Percentiles rank a stretch among this genome's conserved stretches.
Evolutionary conservation across 2,797 vertebrate species (phyloP).

Genomic region (Pseudomugil gertrudae): DNA sequence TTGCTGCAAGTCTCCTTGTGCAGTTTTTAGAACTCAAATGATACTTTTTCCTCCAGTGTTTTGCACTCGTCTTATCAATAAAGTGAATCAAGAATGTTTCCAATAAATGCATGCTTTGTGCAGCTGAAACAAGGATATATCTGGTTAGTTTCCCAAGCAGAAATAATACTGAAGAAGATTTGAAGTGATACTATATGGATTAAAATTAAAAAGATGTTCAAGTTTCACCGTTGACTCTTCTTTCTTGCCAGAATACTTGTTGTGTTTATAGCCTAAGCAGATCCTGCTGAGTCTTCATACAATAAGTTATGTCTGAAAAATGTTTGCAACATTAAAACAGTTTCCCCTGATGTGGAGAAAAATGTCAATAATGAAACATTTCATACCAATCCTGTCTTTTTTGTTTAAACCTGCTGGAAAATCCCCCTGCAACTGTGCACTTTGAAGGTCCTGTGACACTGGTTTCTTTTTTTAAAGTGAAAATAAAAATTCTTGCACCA

Average conservation of each 20-base stretch:
- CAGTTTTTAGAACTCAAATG: neutral
- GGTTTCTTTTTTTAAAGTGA: neutral
- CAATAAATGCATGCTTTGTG: neutral
- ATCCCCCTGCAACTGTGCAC: neutral
- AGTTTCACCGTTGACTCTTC: neutral
- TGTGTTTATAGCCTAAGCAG: neutral
- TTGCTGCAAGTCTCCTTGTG: neutral
- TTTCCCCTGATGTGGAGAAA: neutral
- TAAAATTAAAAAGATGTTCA: neutral
- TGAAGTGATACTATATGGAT: too few species aligned
- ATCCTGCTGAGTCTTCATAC: neutral
- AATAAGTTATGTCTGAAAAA: neutral
- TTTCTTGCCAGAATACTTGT: neutral
- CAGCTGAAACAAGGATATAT: neutral
- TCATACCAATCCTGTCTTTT: neutral
- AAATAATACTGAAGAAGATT: neutral
- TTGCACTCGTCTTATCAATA: neutral
- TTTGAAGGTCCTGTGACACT: neutral
- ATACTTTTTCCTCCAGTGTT: neutral
- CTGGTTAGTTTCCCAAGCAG: neutral
- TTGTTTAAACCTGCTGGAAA: neutral
- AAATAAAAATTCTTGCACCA: neutral
- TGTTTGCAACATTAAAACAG: neutral
- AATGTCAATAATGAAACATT: neutral
- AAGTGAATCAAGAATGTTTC: neutral